phyloP scores from a whole-genome alignment of 2,113 vertebrate genomes.

The Marmota flaviventris region DNA sequence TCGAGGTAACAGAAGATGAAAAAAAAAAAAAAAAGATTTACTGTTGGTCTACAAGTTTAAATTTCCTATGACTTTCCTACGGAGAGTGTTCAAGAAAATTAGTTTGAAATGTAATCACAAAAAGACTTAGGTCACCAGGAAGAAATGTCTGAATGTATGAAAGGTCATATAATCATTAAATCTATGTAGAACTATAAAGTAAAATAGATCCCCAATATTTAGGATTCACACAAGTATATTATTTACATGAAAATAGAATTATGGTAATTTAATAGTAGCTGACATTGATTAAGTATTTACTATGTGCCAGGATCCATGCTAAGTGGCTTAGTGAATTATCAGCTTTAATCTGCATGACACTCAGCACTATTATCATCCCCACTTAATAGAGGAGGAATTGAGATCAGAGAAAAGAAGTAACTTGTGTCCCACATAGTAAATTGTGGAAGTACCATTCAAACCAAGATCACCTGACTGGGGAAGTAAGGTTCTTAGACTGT shows the following conservation, averaged over 20 bases:
- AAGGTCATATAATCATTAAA: background rate
- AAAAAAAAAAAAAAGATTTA: background rate
- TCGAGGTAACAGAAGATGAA: background rate
- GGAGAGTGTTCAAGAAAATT: slow-evolving; percentile 8
- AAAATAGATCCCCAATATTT: slow-evolving; percentile 29
- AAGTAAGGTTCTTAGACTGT: background rate
- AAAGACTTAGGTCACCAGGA: background rate
- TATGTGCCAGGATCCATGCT: background rate
- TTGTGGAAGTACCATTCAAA: background rate
- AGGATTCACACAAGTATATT: slow-evolving; percentile 5
- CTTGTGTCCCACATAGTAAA: background rate
- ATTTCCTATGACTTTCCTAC: background rate
- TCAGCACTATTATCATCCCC: background rate
- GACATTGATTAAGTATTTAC: slow-evolving; percentile 46
- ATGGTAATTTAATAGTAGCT: slow-evolving; percentile 60
- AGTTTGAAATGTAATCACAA: background rate
- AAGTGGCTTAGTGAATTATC: slow-evolving; percentile 51
- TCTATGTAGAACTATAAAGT: background rate
- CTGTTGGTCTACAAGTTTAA: background rate
- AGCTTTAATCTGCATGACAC: slow-evolving; percentile 50
- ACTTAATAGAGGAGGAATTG: slow-evolving; percentile 14
- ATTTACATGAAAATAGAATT: slow-evolving; percentile 61
- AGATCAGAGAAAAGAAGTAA: background rate
- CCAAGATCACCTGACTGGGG: background rate
- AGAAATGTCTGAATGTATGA: slow-evolving; percentile 22